Conservation (phyloP, 2,113 vertebrate genomes). For the Panurus biarmicus region DNA sequence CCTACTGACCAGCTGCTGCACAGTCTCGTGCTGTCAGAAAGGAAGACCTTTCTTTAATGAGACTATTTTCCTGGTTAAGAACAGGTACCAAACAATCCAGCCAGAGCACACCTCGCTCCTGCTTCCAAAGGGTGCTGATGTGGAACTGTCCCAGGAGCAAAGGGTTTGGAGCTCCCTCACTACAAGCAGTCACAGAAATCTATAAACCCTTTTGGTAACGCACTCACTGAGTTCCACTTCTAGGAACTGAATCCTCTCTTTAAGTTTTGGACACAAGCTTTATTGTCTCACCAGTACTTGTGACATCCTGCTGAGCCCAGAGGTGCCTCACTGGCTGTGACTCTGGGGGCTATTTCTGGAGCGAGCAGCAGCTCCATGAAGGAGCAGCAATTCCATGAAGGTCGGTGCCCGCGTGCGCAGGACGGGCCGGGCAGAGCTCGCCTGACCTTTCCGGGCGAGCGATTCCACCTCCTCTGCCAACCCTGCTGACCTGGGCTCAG, state of each 20-base stretch:
- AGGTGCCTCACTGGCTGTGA: not conserved
- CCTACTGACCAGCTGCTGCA: not conserved
- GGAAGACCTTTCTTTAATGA: not conserved
- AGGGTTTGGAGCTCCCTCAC: not conserved
- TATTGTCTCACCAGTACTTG: not conserved
- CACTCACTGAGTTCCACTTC: not conserved
- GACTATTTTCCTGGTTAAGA: not conserved
- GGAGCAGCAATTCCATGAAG: not conserved
- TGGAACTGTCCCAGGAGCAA: not conserved
- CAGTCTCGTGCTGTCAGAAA: not conserved
- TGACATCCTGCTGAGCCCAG: not conserved
- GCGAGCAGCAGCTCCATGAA: not conserved
- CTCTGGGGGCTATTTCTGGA: constrained; percentile 2
- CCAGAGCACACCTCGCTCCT: not conserved
- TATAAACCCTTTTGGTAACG: rapidly evolving
- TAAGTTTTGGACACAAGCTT: not conserved
- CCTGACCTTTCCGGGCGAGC: not conserved
- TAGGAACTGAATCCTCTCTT: not conserved
- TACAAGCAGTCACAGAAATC: not conserved
- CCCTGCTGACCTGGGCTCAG: not conserved
- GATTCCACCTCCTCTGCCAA: not conserved
- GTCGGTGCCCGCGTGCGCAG: not conserved
- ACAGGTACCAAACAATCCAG: not conserved
- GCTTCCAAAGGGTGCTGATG: not conserved
- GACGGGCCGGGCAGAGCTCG: not conserved